phyloP scores from a whole-genome alignment of 2,113 vertebrate species.

The Pelecanoides urinatrix region DNA sequence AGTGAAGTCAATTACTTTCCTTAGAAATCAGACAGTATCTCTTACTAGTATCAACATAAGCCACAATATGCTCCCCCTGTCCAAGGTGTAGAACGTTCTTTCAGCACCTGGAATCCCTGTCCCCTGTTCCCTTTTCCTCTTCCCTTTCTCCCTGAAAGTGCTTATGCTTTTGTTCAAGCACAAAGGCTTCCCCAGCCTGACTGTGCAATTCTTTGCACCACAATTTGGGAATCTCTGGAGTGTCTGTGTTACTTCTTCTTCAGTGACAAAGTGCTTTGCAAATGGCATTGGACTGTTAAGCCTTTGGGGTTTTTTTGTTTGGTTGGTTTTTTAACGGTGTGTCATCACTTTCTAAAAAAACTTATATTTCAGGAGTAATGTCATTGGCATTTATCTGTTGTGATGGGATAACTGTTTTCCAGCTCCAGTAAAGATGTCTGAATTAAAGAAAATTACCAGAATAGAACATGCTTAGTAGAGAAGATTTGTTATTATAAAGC shows the following conservation, averaged over 20 bases:
- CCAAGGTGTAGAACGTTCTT: not conserved
- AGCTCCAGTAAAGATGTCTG: not conserved
- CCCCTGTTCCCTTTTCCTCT: not conserved
- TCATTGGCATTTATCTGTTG: not conserved
- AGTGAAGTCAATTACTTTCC: not conserved
- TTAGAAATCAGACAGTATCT: not conserved
- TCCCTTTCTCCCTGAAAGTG: not conserved
- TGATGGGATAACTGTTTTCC: not conserved
- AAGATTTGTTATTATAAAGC: not conserved
- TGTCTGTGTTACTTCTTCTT: not conserved
- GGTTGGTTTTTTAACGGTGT: not conserved
- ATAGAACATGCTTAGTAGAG: not conserved
- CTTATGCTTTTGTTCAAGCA: not conserved
- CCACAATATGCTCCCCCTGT: not conserved
- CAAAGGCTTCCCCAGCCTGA: not conserved
- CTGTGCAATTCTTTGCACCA: not conserved
- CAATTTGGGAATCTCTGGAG: not conserved
- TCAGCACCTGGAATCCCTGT: not conserved
- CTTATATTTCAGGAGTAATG: not conserved
- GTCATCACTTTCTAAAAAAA: not conserved
- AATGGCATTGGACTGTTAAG: not conserved
- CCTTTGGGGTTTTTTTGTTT: not conserved
- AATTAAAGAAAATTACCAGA: not conserved
- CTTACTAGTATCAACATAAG: not conserved
- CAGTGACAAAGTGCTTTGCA: not conserved